A percentile compares a stretch with the other conserved stretches of the same genome.
Evolutionary conservation across 2,113 vertebrate genomes (phyloP).

Genomic region (Eidolon helvum): DNA sequence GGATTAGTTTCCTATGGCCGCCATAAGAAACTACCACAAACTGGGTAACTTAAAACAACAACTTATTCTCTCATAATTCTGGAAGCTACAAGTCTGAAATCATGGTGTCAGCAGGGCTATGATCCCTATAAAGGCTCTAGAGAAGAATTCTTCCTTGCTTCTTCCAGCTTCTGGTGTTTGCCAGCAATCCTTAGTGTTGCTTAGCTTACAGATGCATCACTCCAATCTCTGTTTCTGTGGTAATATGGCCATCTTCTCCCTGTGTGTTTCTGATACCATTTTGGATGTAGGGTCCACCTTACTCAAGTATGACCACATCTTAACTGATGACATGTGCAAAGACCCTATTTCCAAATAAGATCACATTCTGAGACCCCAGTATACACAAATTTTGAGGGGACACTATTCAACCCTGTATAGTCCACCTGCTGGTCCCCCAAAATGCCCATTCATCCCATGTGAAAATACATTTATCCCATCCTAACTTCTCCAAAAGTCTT

Average conservation of each 20-base stretch:
- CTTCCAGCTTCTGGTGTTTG: not conserved
- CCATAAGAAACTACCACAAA: not conserved
- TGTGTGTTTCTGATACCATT: not conserved
- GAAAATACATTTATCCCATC: not conserved
- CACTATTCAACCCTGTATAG: not conserved
- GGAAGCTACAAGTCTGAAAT: not conserved
- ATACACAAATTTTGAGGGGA: not conserved
- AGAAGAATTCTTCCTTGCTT: not conserved
- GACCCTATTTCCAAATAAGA: not conserved
- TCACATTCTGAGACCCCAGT: not conserved
- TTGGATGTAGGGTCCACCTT: not conserved
- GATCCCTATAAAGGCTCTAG: not conserved
- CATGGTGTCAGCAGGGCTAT: not conserved
- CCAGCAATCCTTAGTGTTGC: not conserved
- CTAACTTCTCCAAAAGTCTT: not conserved
- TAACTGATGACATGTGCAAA: not conserved
- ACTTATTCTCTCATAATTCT: not conserved
- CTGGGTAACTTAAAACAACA: not conserved
- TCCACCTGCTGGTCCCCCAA: not conserved
- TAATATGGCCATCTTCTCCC: not conserved
- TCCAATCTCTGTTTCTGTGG: not conserved
- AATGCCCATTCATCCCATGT: not conserved
- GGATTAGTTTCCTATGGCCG: not conserved
- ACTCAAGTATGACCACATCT: not conserved
- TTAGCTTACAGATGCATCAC: not conserved